phyloP scores from a whole-genome alignment of 2,888 invertebrate species.

The Zaprionus lineosus region DNA sequence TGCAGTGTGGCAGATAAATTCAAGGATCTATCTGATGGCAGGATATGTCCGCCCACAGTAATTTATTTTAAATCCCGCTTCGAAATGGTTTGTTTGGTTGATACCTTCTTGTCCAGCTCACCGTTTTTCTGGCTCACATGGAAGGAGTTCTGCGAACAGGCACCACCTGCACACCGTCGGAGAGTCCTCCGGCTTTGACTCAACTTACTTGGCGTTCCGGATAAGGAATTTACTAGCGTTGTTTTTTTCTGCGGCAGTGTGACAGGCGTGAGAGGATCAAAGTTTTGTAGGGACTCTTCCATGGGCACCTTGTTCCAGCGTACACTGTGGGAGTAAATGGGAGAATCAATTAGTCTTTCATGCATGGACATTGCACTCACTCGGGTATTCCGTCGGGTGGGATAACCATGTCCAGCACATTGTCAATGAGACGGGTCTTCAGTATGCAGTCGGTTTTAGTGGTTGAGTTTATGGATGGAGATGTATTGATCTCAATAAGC shows the following conservation, averaged over 20 bases:
- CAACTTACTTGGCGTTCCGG: too few species aligned
- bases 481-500: conserved; percentile 97
- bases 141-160: too few species aligned
- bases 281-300: conserved; percentile 90
- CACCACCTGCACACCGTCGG: too few species aligned
- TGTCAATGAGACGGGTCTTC: conserved; percentile 96
- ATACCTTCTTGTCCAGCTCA: too few species aligned
- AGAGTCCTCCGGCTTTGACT: too few species aligned
- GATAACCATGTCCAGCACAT: conserved; percentile 94
- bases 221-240: conserved; percentile 12
- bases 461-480: conserved; percentile 96
- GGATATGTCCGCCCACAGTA: too few species aligned
- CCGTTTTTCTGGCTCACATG: too few species aligned
- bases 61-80: conserved; percentile 22
- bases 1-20: neutral
- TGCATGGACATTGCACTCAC: conserved; percentile 46
- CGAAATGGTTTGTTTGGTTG: too few species aligned
- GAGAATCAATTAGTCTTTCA: neutral
- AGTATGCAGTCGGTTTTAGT: conserved; percentile 96
- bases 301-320: conserved; percentile 93
- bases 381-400: conserved; percentile 95
- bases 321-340: conserved; percentile 82
- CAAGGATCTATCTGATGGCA: neutral
- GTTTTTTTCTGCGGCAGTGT: conserved; percentile 16
- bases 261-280: conserved; percentile 79